Evolutionary conservation across 2,113 vertebrate genomes (phyloP).

Genomic region (Aegithalos caudatus): DNA sequence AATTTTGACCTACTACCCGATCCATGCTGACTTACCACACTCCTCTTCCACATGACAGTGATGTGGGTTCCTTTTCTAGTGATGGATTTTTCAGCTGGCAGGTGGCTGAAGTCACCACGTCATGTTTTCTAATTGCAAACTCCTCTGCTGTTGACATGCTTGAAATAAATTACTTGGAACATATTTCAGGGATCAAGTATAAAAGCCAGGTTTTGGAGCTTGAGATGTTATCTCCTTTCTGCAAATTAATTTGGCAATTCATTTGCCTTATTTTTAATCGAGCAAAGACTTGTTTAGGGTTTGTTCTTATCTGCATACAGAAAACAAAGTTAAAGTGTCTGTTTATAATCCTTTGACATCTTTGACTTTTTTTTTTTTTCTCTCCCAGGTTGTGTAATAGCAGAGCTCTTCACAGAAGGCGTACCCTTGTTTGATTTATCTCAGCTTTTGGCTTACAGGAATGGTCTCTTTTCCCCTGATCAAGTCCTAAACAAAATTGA

Average conservation of each 20-base stretch:
- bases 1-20: background rate
- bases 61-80: background rate
- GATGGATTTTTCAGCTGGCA: background rate
- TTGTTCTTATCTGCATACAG: background rate
- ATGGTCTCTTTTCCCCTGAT: constrained; percentile 92
- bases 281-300: background rate
- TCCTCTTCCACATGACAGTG: background rate
- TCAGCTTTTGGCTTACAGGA: constrained; percentile 94
- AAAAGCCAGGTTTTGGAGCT: background rate
- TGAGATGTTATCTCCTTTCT: background rate
- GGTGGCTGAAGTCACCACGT: background rate
- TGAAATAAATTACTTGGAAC: background rate
- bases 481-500: constrained; percentile 94
- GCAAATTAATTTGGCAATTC: background rate
- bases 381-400: constrained; percentile 90
- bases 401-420: constrained; percentile 95
- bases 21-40: background rate
- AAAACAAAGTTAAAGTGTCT: background rate
- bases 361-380: background rate
- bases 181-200: background rate
- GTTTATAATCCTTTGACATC: background rate
- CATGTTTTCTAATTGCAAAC: background rate
- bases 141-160: background rate
- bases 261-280: background rate
- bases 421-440: constrained; percentile 95